Evolutionary conservation across 2,797 vertebrate species (phyloP).

Genomic region (Fratercula arctica): DNA sequence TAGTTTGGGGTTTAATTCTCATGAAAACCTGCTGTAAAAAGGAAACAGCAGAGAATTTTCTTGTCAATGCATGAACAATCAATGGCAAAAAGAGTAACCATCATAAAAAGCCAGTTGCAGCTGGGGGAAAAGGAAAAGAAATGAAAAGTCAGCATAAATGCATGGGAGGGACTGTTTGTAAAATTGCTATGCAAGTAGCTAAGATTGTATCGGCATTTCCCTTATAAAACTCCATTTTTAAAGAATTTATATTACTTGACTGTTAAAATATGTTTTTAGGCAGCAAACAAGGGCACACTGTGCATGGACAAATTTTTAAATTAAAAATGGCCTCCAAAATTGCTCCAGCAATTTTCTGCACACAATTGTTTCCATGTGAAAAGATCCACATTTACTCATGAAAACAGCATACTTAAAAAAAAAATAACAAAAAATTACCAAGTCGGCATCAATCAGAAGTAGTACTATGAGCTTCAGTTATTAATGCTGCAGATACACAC

Average conservation of each 20-base stretch:
- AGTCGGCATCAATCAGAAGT: background rate
- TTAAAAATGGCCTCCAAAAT: slow-evolving; percentile 55
- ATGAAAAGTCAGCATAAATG: background rate
- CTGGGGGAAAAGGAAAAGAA: background rate
- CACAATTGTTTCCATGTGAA: slow-evolving; percentile 57
- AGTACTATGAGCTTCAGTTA: background rate
- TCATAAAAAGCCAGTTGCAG: background rate
- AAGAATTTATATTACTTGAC: slow-evolving; percentile 35
- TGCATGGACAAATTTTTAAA: slow-evolving; percentile 29
- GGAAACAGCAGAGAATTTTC: slow-evolving; percentile 1
- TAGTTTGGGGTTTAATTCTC: background rate
- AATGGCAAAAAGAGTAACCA: background rate
- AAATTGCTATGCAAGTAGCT: background rate
- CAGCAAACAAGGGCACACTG: slow-evolving; percentile 36
- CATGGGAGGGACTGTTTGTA: background rate
- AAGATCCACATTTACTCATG: background rate
- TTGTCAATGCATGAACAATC: background rate
- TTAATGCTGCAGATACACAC: background rate
- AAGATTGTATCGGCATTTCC: slow-evolving; percentile 13
- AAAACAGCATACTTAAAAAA: background rate
- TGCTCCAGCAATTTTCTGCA: slow-evolving; percentile 52
- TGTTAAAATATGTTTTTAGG: slow-evolving; percentile 23
- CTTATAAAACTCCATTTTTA: background rate
- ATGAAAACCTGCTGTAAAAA: background rate
- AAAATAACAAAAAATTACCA: background rate